These are phyloP conservation scores for Chiloscyllium punctatum DNA, from an alignment of 2,797 vertebrate genomes.

Conservation along the genomic window DNA sequence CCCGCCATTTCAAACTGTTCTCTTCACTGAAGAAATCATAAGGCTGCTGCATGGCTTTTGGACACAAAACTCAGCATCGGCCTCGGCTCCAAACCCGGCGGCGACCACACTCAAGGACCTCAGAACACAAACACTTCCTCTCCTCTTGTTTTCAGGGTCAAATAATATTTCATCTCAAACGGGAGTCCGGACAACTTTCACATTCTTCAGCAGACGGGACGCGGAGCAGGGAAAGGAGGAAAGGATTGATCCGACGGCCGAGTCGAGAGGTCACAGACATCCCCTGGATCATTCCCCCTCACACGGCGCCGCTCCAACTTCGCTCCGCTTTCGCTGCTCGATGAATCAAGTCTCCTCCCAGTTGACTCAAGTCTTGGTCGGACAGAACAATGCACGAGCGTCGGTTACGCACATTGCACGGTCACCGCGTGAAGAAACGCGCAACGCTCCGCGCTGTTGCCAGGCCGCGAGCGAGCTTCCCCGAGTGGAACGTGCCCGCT, in stretches of 20 bases:
- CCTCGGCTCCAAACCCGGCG: slow-evolving; percentile 46
- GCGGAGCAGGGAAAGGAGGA: not conserved
- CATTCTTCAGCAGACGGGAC: not conserved
- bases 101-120: not conserved
- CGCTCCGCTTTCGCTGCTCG: not conserved
- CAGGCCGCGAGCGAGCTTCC: not conserved
- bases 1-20: slow-evolving; percentile 92
- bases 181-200: not conserved
- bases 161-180: not conserved
- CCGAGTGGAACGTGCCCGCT: not conserved
- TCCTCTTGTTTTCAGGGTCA: not conserved
- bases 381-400: not conserved
- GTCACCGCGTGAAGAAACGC: not conserved
- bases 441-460: not conserved
- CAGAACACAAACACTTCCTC: not conserved
- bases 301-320: not conserved
- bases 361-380: not conserved
- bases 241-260: not conserved
- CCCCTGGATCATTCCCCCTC: not conserved
- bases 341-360: slow-evolving; percentile 13
- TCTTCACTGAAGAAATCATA: slow-evolving; percentile 95
- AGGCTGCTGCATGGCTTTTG: slow-evolving; percentile 79
- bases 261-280: not conserved
- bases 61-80: slow-evolving; percentile 67
- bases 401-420: not conserved